Percentiles rank a stretch among this genome's conserved stretches.
Conservation (phyloP, 1,140 invertebrate species). For the Lordiphosa stackelbergi region DNA sequence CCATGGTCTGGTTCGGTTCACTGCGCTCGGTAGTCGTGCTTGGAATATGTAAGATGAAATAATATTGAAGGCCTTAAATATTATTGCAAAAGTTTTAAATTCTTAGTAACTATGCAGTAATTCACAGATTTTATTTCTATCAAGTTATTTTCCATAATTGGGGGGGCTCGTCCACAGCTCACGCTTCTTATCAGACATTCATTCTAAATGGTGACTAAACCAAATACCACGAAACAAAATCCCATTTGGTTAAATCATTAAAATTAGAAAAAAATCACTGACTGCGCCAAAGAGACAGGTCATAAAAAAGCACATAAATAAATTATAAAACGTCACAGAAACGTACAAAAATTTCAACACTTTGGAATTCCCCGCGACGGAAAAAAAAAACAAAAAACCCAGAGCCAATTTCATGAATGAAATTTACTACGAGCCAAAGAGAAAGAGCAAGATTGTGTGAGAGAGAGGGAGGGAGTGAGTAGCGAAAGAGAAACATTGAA, state of each 20-base stretch:
- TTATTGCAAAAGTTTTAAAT: not conserved
- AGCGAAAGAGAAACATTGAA: conserved; percentile 6
- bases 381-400: conserved; percentile 39
- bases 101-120: not conserved
- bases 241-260: conserved; percentile 38
- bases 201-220: conserved; percentile 27
- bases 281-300: conserved; percentile 21
- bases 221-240: conserved; percentile 15
- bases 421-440: conserved; percentile 48
- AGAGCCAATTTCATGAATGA: conserved; percentile 57
- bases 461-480: conserved; percentile 2
- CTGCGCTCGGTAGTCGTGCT: conserved; percentile 22
- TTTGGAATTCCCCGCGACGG: conserved; percentile 36
- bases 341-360: conserved; percentile 32
- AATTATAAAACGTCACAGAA: conserved; percentile 60
- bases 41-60: conserved; percentile 64
- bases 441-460: conserved; percentile 1
- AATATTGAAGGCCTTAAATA: conserved; percentile 42
- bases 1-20: conserved; percentile 5
- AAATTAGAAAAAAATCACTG: conserved; percentile 23
- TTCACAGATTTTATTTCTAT: not conserved
- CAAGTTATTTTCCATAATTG: not conserved
- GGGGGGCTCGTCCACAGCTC: conserved; percentile 3
- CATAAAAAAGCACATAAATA: conserved; percentile 45
- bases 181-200: not conserved